A percentile compares a stretch with the other conserved stretches of the same genome.
Conservation (phyloP, 2,888 invertebrate genomes). For the Tetramorium bicarinatum region DNA sequence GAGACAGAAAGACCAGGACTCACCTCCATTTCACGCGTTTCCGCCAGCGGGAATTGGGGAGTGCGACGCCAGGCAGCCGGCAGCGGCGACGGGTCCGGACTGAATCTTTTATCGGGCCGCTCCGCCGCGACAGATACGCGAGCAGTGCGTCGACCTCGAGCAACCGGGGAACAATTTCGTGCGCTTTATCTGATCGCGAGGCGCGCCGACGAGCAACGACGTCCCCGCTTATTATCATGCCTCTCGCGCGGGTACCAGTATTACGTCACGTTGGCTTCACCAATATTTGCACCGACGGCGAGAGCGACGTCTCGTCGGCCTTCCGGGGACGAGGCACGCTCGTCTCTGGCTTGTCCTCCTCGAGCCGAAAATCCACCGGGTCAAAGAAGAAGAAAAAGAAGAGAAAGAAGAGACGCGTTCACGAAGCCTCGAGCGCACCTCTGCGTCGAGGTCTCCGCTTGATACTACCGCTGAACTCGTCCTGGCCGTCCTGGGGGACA, state of each 20-base stretch:
- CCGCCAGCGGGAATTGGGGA: constrained; percentile 48
- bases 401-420: too few species aligned
- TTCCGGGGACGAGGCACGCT: too few species aligned
- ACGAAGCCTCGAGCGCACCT: too few species aligned
- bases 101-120: constrained; percentile 67
- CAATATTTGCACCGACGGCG: constrained; percentile 46
- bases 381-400: too few species aligned
- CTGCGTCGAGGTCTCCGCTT: too few species aligned
- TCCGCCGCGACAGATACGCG: constrained; percentile 60
- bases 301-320: not conserved
- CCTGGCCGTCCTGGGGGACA: too few species aligned
- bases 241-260: constrained; percentile 57
- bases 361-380: too few species aligned
- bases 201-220: constrained; percentile 47
- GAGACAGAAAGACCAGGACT: constrained; percentile 56
- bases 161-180: constrained; percentile 56
- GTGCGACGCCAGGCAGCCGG: constrained; percentile 15
- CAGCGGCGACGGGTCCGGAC: constrained; percentile 48
- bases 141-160: constrained; percentile 58
- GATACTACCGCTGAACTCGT: too few species aligned
- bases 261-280: constrained; percentile 67
- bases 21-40: constrained; percentile 82
- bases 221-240: constrained; percentile 72
- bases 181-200: constrained; percentile 71
- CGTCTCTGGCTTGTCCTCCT: too few species aligned